Evolutionary conservation across 2,113 vertebrate genomes (phyloP), one percentile per base, ranked within the genome.

Genomic region (Odontesthes bonariensis): DNA sequence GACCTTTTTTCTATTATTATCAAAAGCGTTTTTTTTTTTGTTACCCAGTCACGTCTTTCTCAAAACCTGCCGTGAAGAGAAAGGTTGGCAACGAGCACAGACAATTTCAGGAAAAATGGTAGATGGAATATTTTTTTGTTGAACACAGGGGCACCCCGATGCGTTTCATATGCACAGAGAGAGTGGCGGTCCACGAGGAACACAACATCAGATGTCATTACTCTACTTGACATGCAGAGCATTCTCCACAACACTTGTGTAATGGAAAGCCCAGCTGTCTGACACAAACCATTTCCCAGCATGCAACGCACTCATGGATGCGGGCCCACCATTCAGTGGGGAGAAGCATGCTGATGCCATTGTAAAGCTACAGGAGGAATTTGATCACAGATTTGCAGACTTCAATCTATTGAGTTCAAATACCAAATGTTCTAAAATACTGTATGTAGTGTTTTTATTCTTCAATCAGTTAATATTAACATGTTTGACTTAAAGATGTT

Each of bases 51-150:
- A 77, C 80, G 27, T 10, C 35, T 19, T 35, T 35, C 35, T 57
- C 55, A 57, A 57, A 57, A 9, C 55, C 40, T 46, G 59, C 38
- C 1, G 59, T 46, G 59, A 62, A 46, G 20, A 62, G 40, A 44
- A 62, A 62, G 40, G 38, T 46, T 62, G 38, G 59, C 13, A 22
- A 46, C 17, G 7, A 62, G 59, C 40, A 73, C 31, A 76, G 73
- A 54, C 56, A 69, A 69, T 76, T 61, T 68, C 73, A 75, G 55
- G 73, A 69, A 14, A 69, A 63, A 14, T 71, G 60, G 59, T 20
- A 65, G 11, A 64, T 8, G 42, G 1, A 71, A 32, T 77, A 57
- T 58, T 71, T 71, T 4, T 77, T 77, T 67, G 27, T 57, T 40
- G 52, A 64, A 53, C 60, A 64, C 40, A 57, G 23, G 42, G 14